Base-by-base conservation (phyloP, 53 echinoderm and acorn worm species). In the Holothuria scabra region DNA sequence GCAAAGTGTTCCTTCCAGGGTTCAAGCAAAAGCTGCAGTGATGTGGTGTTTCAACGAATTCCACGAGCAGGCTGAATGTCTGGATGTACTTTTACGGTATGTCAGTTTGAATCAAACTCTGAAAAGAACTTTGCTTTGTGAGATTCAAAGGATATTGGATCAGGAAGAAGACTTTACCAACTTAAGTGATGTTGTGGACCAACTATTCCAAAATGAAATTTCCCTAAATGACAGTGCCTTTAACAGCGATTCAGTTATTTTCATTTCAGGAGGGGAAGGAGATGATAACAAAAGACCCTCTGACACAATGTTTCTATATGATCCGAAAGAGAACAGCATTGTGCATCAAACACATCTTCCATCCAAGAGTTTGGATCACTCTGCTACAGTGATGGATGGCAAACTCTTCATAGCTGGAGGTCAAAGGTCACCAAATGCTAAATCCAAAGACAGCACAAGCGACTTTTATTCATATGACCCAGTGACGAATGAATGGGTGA, bases 371-470 rank as follows among this genome's bases (percentile, higher is more conserved):
- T 63, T 89, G 52, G 90, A 89, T 74, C 90, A 85, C 56, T 84
- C 90, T 41, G 78, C 71, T 24, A 61, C 85, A 23, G 63, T 72
- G 29, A 31, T 89, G 25, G 76, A 89, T 58, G 85, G 85, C 23
- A 58, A 69, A 60, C 56, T 89, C 32, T 89, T 85, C 64, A 62
- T 81, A 14, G 82, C 85, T 61, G 97, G 97, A 20, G 97, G 97
- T 30, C 92, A 97, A 85, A 88, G 92, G 34, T 90, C 92, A 48
- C 85, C 71, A 12, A 86, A 94, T 78, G 85, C 87, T n/a, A 91
- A 86, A 57, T 89, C 89, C 19, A 88, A 88, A 13, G 94, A 97
- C 89, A 94, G 93, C 66, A 97, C 90, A 13, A 89, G 88, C 16
- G 90, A 94, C 7, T 84, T 94, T 56, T 91, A 92, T 66, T 84